A percentile compares a stretch with the other conserved stretches of the same genome.
Conservation (phyloP, 2,888 invertebrate genomes). For the Epinotia nisella region DNA sequence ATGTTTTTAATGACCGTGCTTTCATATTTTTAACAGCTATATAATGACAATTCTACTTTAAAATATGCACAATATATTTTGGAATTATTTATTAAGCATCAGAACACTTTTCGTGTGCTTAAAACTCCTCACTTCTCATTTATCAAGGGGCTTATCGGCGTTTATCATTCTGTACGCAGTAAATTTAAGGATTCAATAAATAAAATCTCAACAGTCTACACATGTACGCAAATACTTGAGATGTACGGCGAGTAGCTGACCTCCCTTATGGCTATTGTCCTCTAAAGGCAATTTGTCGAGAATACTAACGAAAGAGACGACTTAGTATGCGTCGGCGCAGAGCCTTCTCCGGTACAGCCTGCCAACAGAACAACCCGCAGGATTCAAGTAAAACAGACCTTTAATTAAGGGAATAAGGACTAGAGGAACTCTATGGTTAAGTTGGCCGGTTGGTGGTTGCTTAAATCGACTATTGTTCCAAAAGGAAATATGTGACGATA, state of each 20-base stretch:
- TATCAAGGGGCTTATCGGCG: neutral
- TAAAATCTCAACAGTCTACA: slow-evolving; percentile 3
- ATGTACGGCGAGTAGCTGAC: slow-evolving; percentile 60
- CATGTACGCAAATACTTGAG: slow-evolving; percentile 50
- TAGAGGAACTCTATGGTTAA: neutral
- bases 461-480: slow-evolving; percentile 67
- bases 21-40: neutral
- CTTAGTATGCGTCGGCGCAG: slow-evolving; percentile 58
- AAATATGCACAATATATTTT: neutral
- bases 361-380: neutral
- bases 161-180: neutral
- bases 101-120: neutral
- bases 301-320: slow-evolving; percentile 63
- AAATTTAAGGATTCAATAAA: neutral
- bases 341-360: slow-evolving; percentile 35
- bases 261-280: slow-evolving; percentile 61
- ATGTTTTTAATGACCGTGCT: neutral
- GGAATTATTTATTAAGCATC: neutral
- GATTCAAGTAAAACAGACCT: slow-evolving; percentile 7
- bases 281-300: slow-evolving; percentile 73
- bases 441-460: slow-evolving; percentile 31
- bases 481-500: slow-evolving; percentile 43
- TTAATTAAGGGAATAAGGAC: neutral
- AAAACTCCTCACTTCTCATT: neutral
- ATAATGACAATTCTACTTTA: too few relatives aligned